phyloP scores from a whole-genome alignment of 2,113 vertebrate species.

The Paradoxurus hermaphroditus region DNA sequence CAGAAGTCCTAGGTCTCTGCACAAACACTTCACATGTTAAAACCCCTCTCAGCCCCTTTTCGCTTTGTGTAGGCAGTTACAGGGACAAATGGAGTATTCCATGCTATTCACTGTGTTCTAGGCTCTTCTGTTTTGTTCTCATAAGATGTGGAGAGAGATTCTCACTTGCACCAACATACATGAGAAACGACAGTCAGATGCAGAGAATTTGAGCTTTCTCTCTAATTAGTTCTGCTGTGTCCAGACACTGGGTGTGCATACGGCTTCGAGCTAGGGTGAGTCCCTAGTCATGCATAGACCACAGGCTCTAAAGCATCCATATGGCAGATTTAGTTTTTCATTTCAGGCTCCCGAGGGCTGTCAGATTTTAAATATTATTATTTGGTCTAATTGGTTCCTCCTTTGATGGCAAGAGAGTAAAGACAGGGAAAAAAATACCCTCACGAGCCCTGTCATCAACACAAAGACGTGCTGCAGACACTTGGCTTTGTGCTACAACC shows the following conservation, averaged over 20 bases:
- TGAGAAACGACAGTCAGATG: slow-evolving; percentile 11
- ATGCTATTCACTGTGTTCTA: neutral
- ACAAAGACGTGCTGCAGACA: neutral
- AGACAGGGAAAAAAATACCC: neutral
- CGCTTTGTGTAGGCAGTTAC: slow-evolving; percentile 17
- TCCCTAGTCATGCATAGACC: neutral
- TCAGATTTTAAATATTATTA: slow-evolving; percentile 63
- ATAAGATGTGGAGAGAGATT: slow-evolving; percentile 18
- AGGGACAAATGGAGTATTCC: slow-evolving; percentile 30
- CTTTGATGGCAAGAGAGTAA: slow-evolving; percentile 38
- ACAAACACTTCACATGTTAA: slow-evolving; percentile 32
- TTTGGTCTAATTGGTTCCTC: slow-evolving; percentile 51
- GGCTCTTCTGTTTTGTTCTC: slow-evolving; percentile 51
- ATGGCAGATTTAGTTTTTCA: slow-evolving; percentile 9
- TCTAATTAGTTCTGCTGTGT: slow-evolving; percentile 28
- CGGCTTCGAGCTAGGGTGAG: neutral
- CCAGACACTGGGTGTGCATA: neutral
- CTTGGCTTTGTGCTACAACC: slow-evolving; percentile 25
- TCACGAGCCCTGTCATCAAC: neutral
- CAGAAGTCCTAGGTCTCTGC: slow-evolving; percentile 23
- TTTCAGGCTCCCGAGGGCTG: neutral
- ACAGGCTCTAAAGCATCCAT: neutral
- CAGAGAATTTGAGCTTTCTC: slow-evolving; percentile 26
- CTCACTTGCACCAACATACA: slow-evolving; percentile 34
- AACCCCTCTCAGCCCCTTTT: neutral